Base-by-base conservation (phyloP, 2,888 invertebrate genomes). In the Lithosia quadra region DNA sequence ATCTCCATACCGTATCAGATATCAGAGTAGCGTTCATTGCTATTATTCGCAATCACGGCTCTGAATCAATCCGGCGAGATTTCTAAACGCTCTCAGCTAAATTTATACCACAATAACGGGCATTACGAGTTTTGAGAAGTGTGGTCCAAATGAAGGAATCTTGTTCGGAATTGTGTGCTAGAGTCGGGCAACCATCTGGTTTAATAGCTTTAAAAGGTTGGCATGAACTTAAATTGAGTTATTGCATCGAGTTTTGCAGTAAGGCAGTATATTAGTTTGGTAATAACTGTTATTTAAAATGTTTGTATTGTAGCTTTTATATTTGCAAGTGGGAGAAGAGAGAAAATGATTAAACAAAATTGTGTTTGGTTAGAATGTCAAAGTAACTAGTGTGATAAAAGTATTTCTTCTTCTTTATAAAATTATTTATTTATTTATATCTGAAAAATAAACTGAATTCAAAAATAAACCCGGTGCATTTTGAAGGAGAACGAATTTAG, bases 31-130 rank as follows among this genome's bases (percentile, higher is more conserved):
- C 63, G 70, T 65, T 75, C 77, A 75, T 75, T 77, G 74, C 85
- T 79, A 86, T 86, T 88, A 88, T 90, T 88, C 77, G 83, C 84
- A 83, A 85, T 87, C 83, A 84, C 77, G 85, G 84, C 85, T 80
- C 75, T 86, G 88, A 90, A 91, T 89, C 86, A 89, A 90, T 90
- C 87, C 86, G 77, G 81, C 76, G 76, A 80, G 80, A 82, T 85
- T 91, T 91, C 78, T 79, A 78, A 80, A 73, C 76, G 80, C 80
- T 79, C 65, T 36, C 60, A 81, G 80, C 76, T 67, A 79, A 78
- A 81, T 68, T 70, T 71, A 81, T 71, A 72, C 74, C 75, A 84
- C 84, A 84, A 84, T 84, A 81, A 82, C 83, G 76, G 80, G 74
- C 79, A 83, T 79, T 81, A 79, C 59, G 60, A 65, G 69, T 67